Percentiles rank a stretch among this genome's conserved stretches.
phyloP scores from a whole-genome alignment of 2,797 vertebrate genomes.

The Nyctibius grandis region DNA sequence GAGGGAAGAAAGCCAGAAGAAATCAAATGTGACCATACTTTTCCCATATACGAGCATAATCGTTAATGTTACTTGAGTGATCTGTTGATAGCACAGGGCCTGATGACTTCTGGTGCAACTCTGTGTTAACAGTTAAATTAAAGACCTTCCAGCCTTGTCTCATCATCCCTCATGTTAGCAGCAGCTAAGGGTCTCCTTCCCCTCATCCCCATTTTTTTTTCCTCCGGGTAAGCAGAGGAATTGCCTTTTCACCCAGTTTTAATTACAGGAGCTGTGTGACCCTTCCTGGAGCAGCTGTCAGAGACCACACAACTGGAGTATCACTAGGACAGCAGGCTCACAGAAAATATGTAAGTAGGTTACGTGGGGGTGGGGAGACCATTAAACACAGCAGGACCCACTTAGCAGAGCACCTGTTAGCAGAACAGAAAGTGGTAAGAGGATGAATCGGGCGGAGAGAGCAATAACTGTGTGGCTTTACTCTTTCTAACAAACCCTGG shows the following conservation, averaged over 20 bases:
- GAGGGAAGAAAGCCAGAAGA: not conserved
- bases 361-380: not conserved
- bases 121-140: not conserved
- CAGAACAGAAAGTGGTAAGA: not conserved
- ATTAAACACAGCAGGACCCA: conserved; percentile 4
- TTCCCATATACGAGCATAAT: not conserved
- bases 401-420: conserved; percentile 21
- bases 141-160: not conserved
- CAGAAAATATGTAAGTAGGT: conserved; percentile 29
- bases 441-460: not conserved
- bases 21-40: not conserved
- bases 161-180: not conserved
- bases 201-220: not conserved
- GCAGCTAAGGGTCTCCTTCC: not conserved
- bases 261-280: not conserved
- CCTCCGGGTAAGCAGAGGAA: not conserved
- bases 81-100: not conserved
- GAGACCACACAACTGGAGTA: not conserved
- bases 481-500: not conserved
- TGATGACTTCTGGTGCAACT: not conserved
- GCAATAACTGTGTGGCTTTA: accelerated
- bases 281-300: not conserved
- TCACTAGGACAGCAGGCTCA: not conserved
- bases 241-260: not conserved
- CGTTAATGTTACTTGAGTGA: not conserved